phyloP scores from a whole-genome alignment of 2,113 vertebrate species.

The Lates calcarifer region DNA sequence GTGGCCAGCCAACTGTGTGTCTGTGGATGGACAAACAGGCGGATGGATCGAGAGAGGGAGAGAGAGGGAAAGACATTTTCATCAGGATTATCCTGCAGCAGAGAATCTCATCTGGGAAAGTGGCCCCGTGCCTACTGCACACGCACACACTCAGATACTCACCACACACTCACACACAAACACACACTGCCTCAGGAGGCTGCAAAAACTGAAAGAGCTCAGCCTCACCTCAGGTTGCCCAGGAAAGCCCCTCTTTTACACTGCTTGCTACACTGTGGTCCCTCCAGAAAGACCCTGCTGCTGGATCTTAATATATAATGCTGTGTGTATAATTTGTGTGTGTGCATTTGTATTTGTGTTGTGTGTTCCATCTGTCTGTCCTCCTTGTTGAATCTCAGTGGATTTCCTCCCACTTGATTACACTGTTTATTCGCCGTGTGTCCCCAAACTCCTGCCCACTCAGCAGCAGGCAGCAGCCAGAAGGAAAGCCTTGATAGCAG shows the following conservation, averaged over 20 bases:
- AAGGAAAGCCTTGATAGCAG: slow-evolving; percentile 28
- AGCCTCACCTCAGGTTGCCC: slow-evolving; percentile 48
- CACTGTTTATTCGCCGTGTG: slow-evolving; percentile 38
- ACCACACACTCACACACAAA: slow-evolving; percentile 2
- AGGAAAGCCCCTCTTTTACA: slow-evolving; percentile 49
- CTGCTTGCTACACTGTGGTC: slow-evolving; percentile 1
- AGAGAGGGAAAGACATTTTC: slow-evolving; percentile 57
- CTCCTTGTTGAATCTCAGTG: slow-evolving; percentile 33
- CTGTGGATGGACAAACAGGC: neutral
- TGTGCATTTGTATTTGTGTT: neutral
- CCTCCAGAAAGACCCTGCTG: slow-evolving; percentile 1
- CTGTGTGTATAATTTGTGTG: neutral
- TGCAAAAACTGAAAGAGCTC: slow-evolving; percentile 30
- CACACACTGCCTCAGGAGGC: slow-evolving; percentile 39
- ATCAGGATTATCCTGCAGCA: slow-evolving; percentile 71
- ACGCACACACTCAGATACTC: slow-evolving; percentile 22
- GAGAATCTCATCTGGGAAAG: slow-evolving; percentile 74
- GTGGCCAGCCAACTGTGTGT: slow-evolving; percentile 13
- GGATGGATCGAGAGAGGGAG: slow-evolving; percentile 6
- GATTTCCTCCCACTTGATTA: slow-evolving; percentile 55
- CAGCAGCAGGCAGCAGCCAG: slow-evolving; percentile 12
- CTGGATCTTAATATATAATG: slow-evolving; percentile 4
- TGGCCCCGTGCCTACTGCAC: slow-evolving; percentile 44
- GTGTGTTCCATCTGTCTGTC: slow-evolving; percentile 1
- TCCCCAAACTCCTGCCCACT: slow-evolving; percentile 44